phyloP scores from a whole-genome alignment of 1,140 invertebrate species.

The Drosophila dunni region DNA sequence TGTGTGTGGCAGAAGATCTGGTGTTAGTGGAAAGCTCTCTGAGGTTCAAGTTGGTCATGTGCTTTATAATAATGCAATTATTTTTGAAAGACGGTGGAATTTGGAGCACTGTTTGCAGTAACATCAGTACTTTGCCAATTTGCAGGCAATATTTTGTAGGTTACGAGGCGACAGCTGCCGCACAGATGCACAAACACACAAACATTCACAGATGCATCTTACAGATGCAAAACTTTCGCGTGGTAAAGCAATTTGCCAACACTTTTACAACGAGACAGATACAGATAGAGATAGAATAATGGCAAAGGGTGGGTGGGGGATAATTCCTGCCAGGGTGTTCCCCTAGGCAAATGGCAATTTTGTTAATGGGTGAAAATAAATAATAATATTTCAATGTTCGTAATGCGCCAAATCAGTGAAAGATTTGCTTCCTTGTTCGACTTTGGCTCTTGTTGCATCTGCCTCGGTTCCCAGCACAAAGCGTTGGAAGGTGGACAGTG shows the following conservation, averaged over 20 bases:
- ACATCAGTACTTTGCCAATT: slow-evolving; percentile 44
- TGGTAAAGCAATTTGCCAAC: slow-evolving; percentile 3
- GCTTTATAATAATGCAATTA: slow-evolving; percentile 50
- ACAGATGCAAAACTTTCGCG: slow-evolving; percentile 46
- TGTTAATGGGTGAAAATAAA: slow-evolving; percentile 78
- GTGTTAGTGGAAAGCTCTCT: slow-evolving; percentile 13
- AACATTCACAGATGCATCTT: slow-evolving; percentile 7
- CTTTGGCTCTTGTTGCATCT: slow-evolving; percentile 17
- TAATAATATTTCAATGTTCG: slow-evolving; percentile 74
- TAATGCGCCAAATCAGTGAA: slow-evolving; percentile 59
- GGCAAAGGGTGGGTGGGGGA: background rate
- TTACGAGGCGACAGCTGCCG: slow-evolving; percentile 64
- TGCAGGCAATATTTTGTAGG: slow-evolving; percentile 64
- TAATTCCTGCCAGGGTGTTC: slow-evolving; percentile 29
- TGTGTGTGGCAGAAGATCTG: background rate
- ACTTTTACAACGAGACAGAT: background rate
- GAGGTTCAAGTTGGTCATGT: slow-evolving; percentile 41
- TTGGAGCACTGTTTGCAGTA: slow-evolving; percentile 36
- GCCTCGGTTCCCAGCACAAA: slow-evolving; percentile 20
- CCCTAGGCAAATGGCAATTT: slow-evolving; percentile 59
- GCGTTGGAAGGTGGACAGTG: slow-evolving; percentile 12
- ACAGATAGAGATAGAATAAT: slow-evolving; percentile 2
- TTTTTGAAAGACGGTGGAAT: slow-evolving; percentile 44
- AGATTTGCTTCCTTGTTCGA: slow-evolving; percentile 68
- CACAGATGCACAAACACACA: slow-evolving; percentile 4